Conservation (phyloP, 2,797 vertebrate species). For the Brachymystax lenok region DNA sequence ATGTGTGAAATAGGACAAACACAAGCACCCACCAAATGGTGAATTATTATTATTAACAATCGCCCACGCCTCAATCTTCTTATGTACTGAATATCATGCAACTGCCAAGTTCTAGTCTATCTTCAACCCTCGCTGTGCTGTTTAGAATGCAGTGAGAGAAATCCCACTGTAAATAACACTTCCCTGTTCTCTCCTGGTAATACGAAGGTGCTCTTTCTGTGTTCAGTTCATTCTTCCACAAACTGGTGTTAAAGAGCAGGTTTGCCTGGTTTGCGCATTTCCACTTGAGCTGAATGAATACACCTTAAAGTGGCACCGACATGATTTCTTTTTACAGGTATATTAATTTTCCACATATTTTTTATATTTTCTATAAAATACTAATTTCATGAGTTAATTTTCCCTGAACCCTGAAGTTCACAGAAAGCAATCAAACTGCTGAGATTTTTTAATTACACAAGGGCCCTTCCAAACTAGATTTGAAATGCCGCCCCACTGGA, state of each 20-base stretch:
- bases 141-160: conserved; percentile 41
- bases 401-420: conserved; percentile 20
- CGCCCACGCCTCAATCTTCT: conserved; percentile 9
- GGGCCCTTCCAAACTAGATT: conserved; percentile 4
- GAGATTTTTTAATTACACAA: conserved; percentile 25
- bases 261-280: background rate
- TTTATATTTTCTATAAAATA: conserved; percentile 12
- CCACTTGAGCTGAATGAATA: background rate
- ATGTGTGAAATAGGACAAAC: too few species aligned
- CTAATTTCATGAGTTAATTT: conserved; percentile 8
- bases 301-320: background rate
- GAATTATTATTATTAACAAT: conserved; percentile 44
- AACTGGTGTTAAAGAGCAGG: conserved; percentile 9
- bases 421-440: conserved; percentile 33
- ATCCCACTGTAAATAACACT: conserved; percentile 46
- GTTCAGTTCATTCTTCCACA: conserved; percentile 37
- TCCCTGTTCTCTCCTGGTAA: conserved; percentile 18
- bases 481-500: conserved; percentile 1
- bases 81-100: conserved; percentile 30
- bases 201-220: conserved; percentile 30
- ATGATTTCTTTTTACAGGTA: background rate
- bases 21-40: conserved; percentile 21
- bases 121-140: conserved; percentile 39
- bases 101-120: conserved; percentile 25
- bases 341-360: background rate